Percentiles rank a stretch among this genome's conserved stretches.
phyloP scores from a whole-genome alignment of 2,888 invertebrate genomes.

The Antheraea assamensis region DNA sequence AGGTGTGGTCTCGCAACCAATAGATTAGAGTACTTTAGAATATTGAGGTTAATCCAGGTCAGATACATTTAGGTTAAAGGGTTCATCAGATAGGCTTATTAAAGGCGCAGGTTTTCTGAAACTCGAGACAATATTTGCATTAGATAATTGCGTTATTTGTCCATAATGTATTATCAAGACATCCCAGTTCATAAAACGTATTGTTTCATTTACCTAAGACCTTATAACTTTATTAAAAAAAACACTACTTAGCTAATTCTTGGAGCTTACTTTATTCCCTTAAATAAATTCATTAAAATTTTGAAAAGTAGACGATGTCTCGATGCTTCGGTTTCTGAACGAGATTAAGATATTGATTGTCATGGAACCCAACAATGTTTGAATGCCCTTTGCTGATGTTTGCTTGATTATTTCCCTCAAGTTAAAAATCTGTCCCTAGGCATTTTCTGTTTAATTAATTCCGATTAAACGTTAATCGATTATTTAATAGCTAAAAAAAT shows the following conservation, averaged over 20 bases:
- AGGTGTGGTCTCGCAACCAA: constrained; percentile 43
- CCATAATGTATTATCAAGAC: neutral
- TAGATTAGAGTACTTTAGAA: constrained; percentile 20
- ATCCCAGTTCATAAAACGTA: neutral
- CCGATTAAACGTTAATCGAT: neutral
- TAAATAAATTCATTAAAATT: neutral
- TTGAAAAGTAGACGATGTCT: neutral
- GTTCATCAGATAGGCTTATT: constrained; percentile 1
- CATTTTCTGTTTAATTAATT: neutral
- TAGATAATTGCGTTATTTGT: neutral
- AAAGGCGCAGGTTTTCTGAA: neutral
- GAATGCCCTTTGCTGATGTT: neutral
- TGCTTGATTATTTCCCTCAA: neutral
- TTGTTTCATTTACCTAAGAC: neutral
- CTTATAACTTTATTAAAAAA: too few relatives aligned
- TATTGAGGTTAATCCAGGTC: constrained; percentile 8
- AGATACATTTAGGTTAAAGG: constrained; percentile 8
- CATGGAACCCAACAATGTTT: neutral
- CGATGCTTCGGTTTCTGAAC: neutral
- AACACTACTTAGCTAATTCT: too few relatives aligned
- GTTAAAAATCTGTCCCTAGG: neutral
- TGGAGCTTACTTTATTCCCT: too few relatives aligned
- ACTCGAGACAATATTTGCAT: neutral
- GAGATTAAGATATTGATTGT: neutral
- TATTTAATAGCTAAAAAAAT: neutral